Evolutionary conservation across 2,113 vertebrate species (phyloP).

Genomic region (Podarcis cretensis): DNA sequence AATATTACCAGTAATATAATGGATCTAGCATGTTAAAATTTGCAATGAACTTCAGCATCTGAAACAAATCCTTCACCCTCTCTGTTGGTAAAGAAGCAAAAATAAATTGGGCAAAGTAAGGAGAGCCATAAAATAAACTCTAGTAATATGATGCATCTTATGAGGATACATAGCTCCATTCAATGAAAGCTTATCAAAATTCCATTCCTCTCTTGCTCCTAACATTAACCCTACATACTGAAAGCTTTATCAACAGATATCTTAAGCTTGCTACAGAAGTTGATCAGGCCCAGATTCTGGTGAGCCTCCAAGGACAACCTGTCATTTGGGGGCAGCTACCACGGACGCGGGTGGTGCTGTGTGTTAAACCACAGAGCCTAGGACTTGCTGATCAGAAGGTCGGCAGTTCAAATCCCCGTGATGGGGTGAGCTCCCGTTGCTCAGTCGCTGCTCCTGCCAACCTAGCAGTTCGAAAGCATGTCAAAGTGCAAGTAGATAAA

Average conservation of each 20-base stretch:
- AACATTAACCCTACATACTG: not conserved
- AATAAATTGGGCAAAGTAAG: not conserved
- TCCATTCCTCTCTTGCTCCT: not conserved
- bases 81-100: not conserved
- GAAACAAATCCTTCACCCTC: not conserved
- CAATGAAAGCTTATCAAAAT: not conserved
- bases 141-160: not conserved
- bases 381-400: too few relatives aligned
- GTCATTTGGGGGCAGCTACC: not conserved
- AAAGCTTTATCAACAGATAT: not conserved
- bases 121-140: not conserved
- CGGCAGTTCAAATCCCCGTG: too few relatives aligned
- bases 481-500: too few relatives aligned
- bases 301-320: not conserved
- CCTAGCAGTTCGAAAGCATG: too few relatives aligned
- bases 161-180: not conserved
- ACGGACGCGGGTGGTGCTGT: too few relatives aligned
- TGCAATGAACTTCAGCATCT: not conserved
- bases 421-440: too few relatives aligned
- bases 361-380: too few relatives aligned
- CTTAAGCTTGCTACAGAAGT: not conserved
- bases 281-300: not conserved
- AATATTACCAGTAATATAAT: not conserved
- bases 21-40: not conserved
- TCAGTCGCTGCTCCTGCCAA: too few relatives aligned